Evolutionary conservation across 2,888 invertebrate species (phyloP).

Genomic region (Metallyticus violacea): DNA sequence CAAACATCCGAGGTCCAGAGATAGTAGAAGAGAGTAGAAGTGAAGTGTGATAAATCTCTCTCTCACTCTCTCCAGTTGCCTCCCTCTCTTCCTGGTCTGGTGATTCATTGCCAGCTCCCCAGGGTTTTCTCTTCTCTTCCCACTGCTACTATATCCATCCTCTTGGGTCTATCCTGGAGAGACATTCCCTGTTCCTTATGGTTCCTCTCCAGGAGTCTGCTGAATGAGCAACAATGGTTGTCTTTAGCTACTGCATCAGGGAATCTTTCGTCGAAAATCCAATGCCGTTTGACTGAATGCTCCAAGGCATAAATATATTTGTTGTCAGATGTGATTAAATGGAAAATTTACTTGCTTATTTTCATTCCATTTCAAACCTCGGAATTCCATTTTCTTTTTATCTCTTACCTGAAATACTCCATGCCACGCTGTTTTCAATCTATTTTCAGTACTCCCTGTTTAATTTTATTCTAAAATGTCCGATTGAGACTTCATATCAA

Average conservation of each 20-base stretch:
- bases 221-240: background rate
- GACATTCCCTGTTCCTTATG: background rate
- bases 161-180: background rate
- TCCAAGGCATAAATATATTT: too few relatives aligned
- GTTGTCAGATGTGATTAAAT: background rate
- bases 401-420: too few relatives aligned
- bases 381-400: background rate
- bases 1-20: background rate
- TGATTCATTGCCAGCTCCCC: conserved; percentile 12
- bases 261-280: too few relatives aligned
- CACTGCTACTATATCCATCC: background rate
- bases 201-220: background rate
- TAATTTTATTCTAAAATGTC: too few relatives aligned
- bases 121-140: background rate
- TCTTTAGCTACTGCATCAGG: background rate
- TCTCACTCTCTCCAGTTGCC: too few relatives aligned
- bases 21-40: background rate
- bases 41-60: conserved; percentile 7
- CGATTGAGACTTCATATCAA: too few relatives aligned
- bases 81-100: background rate
- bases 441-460: too few relatives aligned
- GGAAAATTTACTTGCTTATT: background rate
- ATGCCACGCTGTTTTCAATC: too few relatives aligned
- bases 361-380: background rate
- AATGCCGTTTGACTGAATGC: too few relatives aligned